Percentiles rank a stretch among this genome's conserved stretches.
These are phyloP conservation scores for Ariopsis seemanni DNA, from an alignment of 2,113 vertebrate genomes.

Conservation along the genomic window DNA sequence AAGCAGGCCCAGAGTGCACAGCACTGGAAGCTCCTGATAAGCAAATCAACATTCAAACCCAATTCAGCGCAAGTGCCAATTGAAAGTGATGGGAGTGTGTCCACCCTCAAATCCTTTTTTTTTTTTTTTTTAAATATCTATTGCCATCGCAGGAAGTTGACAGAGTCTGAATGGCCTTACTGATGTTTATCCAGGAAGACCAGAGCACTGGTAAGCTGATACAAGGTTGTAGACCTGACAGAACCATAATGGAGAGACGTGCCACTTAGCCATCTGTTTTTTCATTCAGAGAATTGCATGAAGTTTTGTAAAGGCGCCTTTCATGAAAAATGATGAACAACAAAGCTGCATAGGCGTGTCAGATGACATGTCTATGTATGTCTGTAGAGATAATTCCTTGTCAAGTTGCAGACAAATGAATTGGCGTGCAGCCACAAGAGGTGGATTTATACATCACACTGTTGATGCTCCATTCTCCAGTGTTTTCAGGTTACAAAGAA, in stretches of 20 bases:
- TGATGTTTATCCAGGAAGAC: constrained; percentile 54
- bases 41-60: constrained; percentile 46
- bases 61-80: constrained; percentile 31
- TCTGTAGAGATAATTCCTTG: constrained; percentile 53
- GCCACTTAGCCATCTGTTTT: constrained; percentile 28
- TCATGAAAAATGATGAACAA: constrained; percentile 37
- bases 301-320: constrained; percentile 34
- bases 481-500: constrained; percentile 21
- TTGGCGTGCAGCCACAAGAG: constrained; percentile 47
- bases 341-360: constrained; percentile 39
- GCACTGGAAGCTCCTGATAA: constrained; percentile 45
- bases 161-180: constrained; percentile 36
- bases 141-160: constrained; percentile 45
- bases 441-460: constrained; percentile 50
- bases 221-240: constrained; percentile 39
- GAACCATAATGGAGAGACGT: constrained; percentile 33
- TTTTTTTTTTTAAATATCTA: constrained; percentile 23
- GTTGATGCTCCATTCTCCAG: constrained; percentile 39
- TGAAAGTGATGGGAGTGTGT: constrained; percentile 38
- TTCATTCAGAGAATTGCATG: constrained; percentile 35
- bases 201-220: constrained; percentile 27
- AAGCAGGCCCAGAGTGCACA: constrained; percentile 29
- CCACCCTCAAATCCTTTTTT: not conserved
- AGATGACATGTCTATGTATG: constrained; percentile 31
- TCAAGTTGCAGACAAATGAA: constrained; percentile 56